Conservation (phyloP, 2,888 invertebrate genomes). For the Callyntrura sp. region DNA sequence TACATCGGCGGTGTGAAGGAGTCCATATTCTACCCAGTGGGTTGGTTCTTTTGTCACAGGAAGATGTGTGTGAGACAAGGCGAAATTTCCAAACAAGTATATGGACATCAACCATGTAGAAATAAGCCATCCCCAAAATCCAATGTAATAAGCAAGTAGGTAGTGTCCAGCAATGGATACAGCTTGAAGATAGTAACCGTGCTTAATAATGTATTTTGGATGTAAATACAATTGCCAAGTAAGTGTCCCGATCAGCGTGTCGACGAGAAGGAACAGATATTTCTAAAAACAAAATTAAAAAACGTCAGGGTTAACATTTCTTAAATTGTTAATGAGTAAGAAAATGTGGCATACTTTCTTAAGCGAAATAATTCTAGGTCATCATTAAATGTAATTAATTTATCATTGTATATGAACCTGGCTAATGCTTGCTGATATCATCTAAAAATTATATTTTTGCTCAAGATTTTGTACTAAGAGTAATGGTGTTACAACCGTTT, state of each 20-base stretch:
- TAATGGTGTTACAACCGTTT: not conserved
- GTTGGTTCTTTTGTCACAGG: slow-evolving; percentile 76
- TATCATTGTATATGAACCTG: not conserved
- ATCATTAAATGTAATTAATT: too few species aligned
- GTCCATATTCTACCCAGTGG: slow-evolving; percentile 80
- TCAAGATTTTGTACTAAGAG: not conserved
- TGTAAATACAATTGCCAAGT: slow-evolving; percentile 81
- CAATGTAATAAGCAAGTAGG: slow-evolving; percentile 70
- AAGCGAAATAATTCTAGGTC: too few species aligned
- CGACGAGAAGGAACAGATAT: slow-evolving; percentile 80
- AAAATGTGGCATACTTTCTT: too few species aligned
- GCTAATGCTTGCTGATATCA: not conserved
- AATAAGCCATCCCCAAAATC: slow-evolving; percentile 76
- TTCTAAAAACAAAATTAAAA: slow-evolving; percentile 72
- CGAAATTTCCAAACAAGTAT: slow-evolving; percentile 79
- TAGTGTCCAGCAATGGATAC: slow-evolving; percentile 77
- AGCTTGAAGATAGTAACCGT: slow-evolving; percentile 73
- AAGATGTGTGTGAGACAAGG: slow-evolving; percentile 74
- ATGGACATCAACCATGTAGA: slow-evolving; percentile 78
- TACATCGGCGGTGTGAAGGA: slow-evolving; percentile 78
- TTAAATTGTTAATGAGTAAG: not conserved
- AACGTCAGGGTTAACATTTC: too few species aligned
- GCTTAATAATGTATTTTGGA: slow-evolving; percentile 77
- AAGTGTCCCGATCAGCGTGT: slow-evolving; percentile 78
- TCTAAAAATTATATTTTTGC: not conserved